Base-by-base conservation (phyloP, 1,140 invertebrate genomes). In the Sogatella furcifera region DNA sequence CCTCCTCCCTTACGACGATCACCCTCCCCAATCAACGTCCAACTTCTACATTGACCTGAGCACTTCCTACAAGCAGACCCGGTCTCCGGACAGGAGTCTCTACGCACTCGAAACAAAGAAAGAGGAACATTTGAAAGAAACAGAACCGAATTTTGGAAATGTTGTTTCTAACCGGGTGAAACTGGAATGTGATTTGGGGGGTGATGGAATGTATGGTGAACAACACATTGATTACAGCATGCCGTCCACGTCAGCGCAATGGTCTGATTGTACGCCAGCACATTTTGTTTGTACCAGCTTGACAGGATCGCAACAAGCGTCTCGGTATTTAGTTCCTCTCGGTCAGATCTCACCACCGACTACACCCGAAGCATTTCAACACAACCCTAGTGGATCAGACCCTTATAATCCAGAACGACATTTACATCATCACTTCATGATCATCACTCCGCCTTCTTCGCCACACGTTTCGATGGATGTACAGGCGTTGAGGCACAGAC, bases 361-460 rank as follows among this genome's bases (percentile, higher is more conserved):
- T 3, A 62, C 61, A 15, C 61, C 61, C 1, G 61, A 62, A 57
- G 54, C 56, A 15, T 60, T 44, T 34, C 52, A 52, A 44, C 52
- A 34, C 21, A n/a, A 10, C 21, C 31, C 44, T 44, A n/a, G n/a
- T n/a, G 13, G 24, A 28, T 28, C 34, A n/a, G 44, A 44, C 24
- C 15, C 38, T 34, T 28, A 28, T 21, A 14, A 52, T 21, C 15
- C 61, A 41, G 5, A 34, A 57, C 41, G 52, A 15, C 61, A 59
- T 28, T 63, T 28, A 4, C 56, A 59, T 52, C 61, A 59, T 28
- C 64, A 66, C 54, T 64, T 60, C 15, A 69, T 68, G 62, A 65
- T 69, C 28, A 65, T 70, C n/a, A 70, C 70, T 9, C 69, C 70
- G 13, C 69, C 70, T 10, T 68, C 69, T 1, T 71, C 69, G 13